Base-by-base conservation (phyloP, 2,113 vertebrate species). In the Falcunculus frontatus region DNA sequence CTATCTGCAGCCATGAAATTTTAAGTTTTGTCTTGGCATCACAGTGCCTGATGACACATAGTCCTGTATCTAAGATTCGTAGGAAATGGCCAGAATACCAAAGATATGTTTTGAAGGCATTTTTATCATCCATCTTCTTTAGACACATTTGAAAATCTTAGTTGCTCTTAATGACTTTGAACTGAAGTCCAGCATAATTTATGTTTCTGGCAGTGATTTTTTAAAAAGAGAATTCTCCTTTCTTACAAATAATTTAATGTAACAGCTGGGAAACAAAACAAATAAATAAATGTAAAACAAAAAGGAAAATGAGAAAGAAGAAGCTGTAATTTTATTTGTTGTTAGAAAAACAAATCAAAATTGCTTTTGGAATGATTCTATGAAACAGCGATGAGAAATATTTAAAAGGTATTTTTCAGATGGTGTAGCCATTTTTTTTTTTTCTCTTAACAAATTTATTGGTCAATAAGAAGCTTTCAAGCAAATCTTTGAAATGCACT, bases 291-390 rank as follows among this genome's bases (percentile, higher is more conserved):
- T 35, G 37, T 35, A 50, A 33, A 42, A 27, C 4, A 49, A 42
- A 78, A n/a, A 47, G 5, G 1, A 68, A 44, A 72, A 11, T 1
- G 56, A 78, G 19, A 67, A 53, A 65, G 8, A 62, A 68, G 4
- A 4, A 59, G 0, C 1, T 17, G 5, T 16, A 14, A 50, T 12
- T 52, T 0, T 67, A n/a, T 82, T 67, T 39, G 4, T 32, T 50
- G 2, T 15, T 53, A 30, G 21, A 44, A 32, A 11, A 41, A 15
- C 10, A 33, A 3, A 3, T 2, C 3, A 47, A 57, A 82, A 13
- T 55, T 52, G 7, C 13, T 68, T 55, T 92, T 53, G 2, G 11
- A 65, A 46, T 41, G 27, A 49, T 84, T 84, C 20, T 65, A 53
- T 5, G 60, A 78, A 60, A 39, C 39, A 68, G 8, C 4, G 63